phyloP scores from a whole-genome alignment of 2,888 invertebrate species.

The Dyspetes luteomarginatus region DNA sequence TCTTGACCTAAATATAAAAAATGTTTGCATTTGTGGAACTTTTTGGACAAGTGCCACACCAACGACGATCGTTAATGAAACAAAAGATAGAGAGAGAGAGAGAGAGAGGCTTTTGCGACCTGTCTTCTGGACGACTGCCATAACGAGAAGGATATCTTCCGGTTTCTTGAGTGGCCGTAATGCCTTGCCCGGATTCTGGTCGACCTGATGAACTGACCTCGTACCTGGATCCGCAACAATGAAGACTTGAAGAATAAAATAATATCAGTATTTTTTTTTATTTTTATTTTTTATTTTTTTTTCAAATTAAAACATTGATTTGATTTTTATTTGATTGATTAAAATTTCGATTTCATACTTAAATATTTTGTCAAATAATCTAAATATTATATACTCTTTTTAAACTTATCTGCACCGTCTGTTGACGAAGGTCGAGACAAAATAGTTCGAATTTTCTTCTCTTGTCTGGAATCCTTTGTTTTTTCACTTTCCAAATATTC shows the following conservation, averaged over 20 bases:
- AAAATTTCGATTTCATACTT: neutral
- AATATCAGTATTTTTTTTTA: slow-evolving; percentile 7
- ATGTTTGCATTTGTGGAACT: slow-evolving; percentile 25
- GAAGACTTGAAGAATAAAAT: slow-evolving; percentile 69
- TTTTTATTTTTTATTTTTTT: slow-evolving; percentile 21
- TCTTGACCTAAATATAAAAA: slow-evolving; percentile 22
- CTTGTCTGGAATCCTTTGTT: slow-evolving; percentile 57
- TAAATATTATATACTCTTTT: neutral
- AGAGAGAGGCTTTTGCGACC: slow-evolving; percentile 64
- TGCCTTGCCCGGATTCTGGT: slow-evolving; percentile 65
- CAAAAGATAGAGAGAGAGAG: slow-evolving; percentile 3
- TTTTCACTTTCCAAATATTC: slow-evolving; percentile 59
- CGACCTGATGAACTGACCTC: slow-evolving; percentile 61
- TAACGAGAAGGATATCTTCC: slow-evolving; percentile 70
- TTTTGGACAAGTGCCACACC: slow-evolving; percentile 44
- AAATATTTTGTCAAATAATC: neutral
- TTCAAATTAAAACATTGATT: slow-evolving; percentile 14
- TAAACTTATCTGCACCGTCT: slow-evolving; percentile 64
- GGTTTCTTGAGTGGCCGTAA: slow-evolving; percentile 58
- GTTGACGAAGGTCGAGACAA: slow-evolving; percentile 54
- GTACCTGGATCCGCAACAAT: slow-evolving; percentile 74
- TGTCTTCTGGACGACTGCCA: slow-evolving; percentile 73
- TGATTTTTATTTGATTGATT: neutral
- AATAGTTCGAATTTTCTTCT: slow-evolving; percentile 72
- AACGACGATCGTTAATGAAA: slow-evolving; percentile 38